phyloP scores from a whole-genome alignment of 2,797 vertebrate genomes.

The Malurus splendens region DNA sequence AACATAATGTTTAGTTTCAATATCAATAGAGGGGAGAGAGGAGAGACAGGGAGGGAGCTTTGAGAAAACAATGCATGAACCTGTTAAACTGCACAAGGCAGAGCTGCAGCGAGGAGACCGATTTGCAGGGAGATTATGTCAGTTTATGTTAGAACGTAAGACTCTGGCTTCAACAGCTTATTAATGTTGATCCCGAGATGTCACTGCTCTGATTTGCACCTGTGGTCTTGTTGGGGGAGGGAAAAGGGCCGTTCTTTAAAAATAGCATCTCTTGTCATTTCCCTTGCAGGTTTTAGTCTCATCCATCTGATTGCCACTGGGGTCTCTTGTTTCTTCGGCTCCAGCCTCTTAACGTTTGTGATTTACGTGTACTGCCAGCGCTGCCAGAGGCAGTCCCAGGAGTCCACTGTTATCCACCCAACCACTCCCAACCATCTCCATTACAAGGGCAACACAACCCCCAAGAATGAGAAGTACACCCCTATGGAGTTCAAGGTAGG shows the following conservation, averaged over 20 bases:
- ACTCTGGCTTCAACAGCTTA: constrained; percentile 30
- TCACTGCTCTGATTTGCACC: constrained; percentile 35
- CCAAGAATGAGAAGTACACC: constrained; percentile 95
- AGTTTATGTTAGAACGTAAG: constrained; percentile 20
- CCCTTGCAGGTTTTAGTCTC: constrained; percentile 85
- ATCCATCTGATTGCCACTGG: constrained; percentile 95
- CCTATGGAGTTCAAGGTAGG: constrained; percentile 97
- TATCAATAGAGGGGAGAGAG: constrained; percentile 53
- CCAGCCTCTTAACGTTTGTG: constrained; percentile 91
- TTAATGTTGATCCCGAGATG: constrained; percentile 1
- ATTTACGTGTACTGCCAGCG: constrained; percentile 93
- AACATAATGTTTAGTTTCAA: constrained; percentile 64
- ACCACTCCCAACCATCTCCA: constrained; percentile 88
- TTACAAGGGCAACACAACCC: constrained; percentile 86
- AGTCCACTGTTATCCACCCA: constrained; percentile 85
- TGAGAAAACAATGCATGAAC: constrained; percentile 47
- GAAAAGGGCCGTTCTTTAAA: constrained; percentile 11
- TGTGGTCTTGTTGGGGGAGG: constrained; percentile 9
- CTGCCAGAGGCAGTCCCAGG: constrained; percentile 91
- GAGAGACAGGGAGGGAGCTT: constrained; percentile 35
- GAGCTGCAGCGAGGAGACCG: constrained; percentile 7
- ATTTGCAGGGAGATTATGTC: constrained; percentile 40
- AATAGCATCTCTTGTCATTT: constrained; percentile 25
- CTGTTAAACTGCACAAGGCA: constrained; percentile 49
- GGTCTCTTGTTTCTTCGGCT: constrained; percentile 92